phyloP scores from a whole-genome alignment of 1,140 invertebrate species.

The Pseudachorutes palmiensis region DNA sequence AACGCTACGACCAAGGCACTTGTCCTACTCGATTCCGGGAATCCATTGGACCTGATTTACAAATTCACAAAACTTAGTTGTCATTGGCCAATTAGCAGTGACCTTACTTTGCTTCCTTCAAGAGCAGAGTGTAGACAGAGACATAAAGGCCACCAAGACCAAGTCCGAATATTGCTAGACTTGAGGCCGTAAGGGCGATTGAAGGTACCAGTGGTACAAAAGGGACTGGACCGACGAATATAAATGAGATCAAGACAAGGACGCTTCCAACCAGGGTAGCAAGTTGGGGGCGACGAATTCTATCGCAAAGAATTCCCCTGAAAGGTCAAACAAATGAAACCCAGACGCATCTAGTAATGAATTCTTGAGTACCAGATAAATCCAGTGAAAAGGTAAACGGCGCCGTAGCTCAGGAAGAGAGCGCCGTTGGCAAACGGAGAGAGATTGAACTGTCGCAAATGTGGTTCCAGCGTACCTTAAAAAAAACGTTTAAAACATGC shows the following conservation, averaged over 20 bases:
- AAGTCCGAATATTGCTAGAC: conserved; percentile 66
- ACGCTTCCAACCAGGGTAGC: conserved; percentile 58
- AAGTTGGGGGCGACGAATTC: conserved; percentile 53
- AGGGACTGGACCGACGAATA: conserved; percentile 64
- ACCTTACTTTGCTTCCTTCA: conserved; percentile 8
- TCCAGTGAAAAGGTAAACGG: conserved; percentile 50
- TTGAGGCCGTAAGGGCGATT: conserved; percentile 52
- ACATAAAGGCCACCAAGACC: conserved; percentile 56
- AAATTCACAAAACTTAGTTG: no score
- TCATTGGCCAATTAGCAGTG: no score
- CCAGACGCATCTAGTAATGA: no score
- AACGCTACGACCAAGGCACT: conserved; percentile 45
- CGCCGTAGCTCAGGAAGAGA: conserved; percentile 1
- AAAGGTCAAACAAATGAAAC: conserved; percentile 24
- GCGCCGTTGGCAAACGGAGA: conserved; percentile 49
- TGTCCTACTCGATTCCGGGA: conserved; percentile 44
- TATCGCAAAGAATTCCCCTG: conserved; percentile 73
- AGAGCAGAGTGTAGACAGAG: not conserved
- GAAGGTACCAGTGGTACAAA: conserved; percentile 54
- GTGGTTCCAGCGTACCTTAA: not conserved
- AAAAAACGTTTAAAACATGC: not conserved
- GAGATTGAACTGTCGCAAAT: conserved; percentile 51
- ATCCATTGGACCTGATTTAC: conserved; percentile 42
- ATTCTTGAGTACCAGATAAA: conserved; percentile 52
- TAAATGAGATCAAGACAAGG: conserved; percentile 57